Evolutionary conservation across 2,888 invertebrate species (phyloP), one percentile per base, ranked within the genome.

Genomic region (Encarsia formosa): DNA sequence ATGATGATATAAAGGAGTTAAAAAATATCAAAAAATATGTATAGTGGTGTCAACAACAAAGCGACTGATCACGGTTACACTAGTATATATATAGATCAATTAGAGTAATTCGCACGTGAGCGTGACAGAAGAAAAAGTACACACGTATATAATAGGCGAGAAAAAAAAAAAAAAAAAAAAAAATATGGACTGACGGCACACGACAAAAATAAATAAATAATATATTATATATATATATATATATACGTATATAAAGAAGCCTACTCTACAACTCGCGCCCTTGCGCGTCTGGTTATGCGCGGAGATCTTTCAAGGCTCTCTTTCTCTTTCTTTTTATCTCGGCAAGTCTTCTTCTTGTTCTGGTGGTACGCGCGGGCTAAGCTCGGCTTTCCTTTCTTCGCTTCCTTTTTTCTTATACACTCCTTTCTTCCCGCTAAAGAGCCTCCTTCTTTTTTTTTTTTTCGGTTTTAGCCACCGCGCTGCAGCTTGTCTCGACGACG

Each of bases 201-300:
- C 47, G 41, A 39, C 38, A 49, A 44, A n/a, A n/a, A n/a, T n/a
- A n/a, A n/a, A n/a, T n/a, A n/a, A n/a, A n/a, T n/a, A n/a, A n/a
- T n/a, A n/a, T n/a, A n/a, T n/a, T n/a, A n/a, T n/a, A n/a, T n/a
- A n/a, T n/a, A n/a, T n/a, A n/a, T n/a, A n/a, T n/a, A n/a, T n/a
- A n/a, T n/a, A n/a, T n/a, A n/a, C n/a, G n/a, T n/a, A n/a, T n/a
- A n/a, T n/a, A n/a, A n/a, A 48, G 41, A 51, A 46, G 40, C 51
- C 51, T 51, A 55, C 40, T 48, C 47, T 43, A 55, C 49, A 45
- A 51, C 49, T 48, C 51, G 51, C 55, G 51, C 49, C 51, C 50
- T 44, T 50, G 41, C 43, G 45, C 55, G 51, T 32, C 39, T 45
- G 44, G 45, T 55, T 51, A 48, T 29, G 34, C 46, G 49, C 46